Percentiles rank a stretch among this genome's conserved stretches.
phyloP scores from a whole-genome alignment of 2,113 vertebrate species.

The Mola mola region DNA sequence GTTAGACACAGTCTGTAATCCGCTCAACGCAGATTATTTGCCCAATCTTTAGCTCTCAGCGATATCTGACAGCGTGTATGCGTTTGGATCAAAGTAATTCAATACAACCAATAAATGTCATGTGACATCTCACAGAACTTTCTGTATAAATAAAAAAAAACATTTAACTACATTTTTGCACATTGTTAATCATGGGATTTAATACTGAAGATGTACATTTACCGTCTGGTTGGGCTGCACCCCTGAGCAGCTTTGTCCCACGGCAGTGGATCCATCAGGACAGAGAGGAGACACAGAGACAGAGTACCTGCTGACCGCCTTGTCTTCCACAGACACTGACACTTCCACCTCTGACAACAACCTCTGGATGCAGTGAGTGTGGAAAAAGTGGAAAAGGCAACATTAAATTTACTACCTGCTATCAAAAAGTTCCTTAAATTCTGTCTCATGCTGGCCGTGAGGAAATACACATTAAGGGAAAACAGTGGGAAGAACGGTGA shows the following conservation, averaged over 20 bases:
- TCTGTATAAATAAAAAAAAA: neutral
- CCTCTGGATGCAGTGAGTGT: constrained; percentile 75
- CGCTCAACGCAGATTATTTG: constrained; percentile 56
- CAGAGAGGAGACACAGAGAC: constrained; percentile 91
- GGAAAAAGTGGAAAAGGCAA: constrained; percentile 5
- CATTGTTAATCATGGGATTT: neutral
- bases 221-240: constrained; percentile 91
- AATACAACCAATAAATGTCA: constrained; percentile 24
- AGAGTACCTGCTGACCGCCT: constrained; percentile 85
- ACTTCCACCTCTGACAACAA: constrained; percentile 92
- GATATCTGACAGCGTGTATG: constrained; percentile 10
- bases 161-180: neutral
- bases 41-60: constrained; percentile 44
- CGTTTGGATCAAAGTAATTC: constrained; percentile 17
- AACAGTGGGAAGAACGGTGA: neutral
- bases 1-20: constrained; percentile 59
- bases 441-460: neutral
- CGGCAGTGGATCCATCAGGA: constrained; percentile 86
- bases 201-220: constrained; percentile 34
- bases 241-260: constrained; percentile 86
- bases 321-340: constrained; percentile 87
- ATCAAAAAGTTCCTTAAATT: neutral
- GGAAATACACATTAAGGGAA: too few species aligned
- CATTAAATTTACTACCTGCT: neutral
- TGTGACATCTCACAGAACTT: neutral